Evolutionary conservation across 2,888 invertebrate species (phyloP), one percentile per base, ranked within the genome.

Genomic region (Pachycephus smyrnensis): DNA sequence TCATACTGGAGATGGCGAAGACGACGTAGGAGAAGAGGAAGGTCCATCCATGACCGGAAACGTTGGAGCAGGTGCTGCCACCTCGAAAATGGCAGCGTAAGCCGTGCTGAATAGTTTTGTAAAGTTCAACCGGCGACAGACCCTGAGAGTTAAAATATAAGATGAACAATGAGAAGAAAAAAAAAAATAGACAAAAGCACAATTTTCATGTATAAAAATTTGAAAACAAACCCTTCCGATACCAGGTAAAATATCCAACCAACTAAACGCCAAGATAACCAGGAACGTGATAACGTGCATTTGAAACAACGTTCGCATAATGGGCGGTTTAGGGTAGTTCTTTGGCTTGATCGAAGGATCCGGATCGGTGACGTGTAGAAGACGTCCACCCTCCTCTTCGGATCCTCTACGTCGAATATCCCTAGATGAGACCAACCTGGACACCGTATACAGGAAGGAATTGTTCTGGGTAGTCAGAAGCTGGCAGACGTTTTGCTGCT

Each of bases 161-260:
- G 2, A 9, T 23, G 1, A 23, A 23, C 1, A 23, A 55, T 55
- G 23, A 55, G 35, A 23, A n/a, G n/a, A n/a, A n/a, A n/a, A n/a
- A n/a, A n/a, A n/a, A n/a, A 31, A 33, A 71, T 31, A 15, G 4
- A 15, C 15, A 71, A 12, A 2, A 23, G 1, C 31, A 71, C 2
- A 4, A 31, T 3, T 71, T 32, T 31, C 9, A 23, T 33, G 30
- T 31, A 71, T 33, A 71, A 30, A 71, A 71, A 32, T 9, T 31
- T 3, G 15, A 33, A 32, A 31, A 71, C 33, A 23, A 12, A 93
- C 94, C 86, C 93, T 92, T 83, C 93, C 94, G 79, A 93, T 89
- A 75, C 92, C 91, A 12, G 93, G 93, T 80, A 94, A 88, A 68
- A 93, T 91, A 86, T 94, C 93, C 32, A 93, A 91, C 93, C 93